Conservation (phyloP, 1,140 invertebrate species). For the Oncopeltus fasciatus region DNA sequence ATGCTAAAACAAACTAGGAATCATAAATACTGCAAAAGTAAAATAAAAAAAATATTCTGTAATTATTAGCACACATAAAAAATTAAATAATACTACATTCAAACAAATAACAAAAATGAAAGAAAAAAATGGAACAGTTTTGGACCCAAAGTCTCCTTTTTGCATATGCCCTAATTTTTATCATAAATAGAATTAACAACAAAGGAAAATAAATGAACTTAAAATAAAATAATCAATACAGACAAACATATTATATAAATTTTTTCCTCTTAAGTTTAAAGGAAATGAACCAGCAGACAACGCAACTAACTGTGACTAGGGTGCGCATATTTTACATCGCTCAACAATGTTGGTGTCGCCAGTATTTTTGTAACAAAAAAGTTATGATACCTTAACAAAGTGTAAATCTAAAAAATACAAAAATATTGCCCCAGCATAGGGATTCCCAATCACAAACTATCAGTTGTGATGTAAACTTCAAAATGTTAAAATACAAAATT, state of each 20-base stretch:
- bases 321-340: slow-evolving; percentile 20
- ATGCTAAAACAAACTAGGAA: slow-evolving; percentile 8
- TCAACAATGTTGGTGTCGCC: slow-evolving; percentile 25
- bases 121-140: slow-evolving; percentile 1
- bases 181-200: slow-evolving; percentile 23
- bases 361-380: slow-evolving; percentile 15
- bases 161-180: slow-evolving; percentile 6
- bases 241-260: slow-evolving; percentile 23
- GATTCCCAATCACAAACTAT: slow-evolving; percentile 6
- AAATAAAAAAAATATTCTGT: neutral
- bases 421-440: slow-evolving; percentile 12
- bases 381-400: slow-evolving; percentile 15
- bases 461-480: slow-evolving; percentile 4
- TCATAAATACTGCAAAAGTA: slow-evolving; percentile 1
- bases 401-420: slow-evolving; percentile 14
- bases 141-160: slow-evolving; percentile 1
- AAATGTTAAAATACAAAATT: slow-evolving; percentile 4
- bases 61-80: neutral
- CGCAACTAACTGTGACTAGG: slow-evolving; percentile 24
- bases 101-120: slow-evolving; percentile 9
- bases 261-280: slow-evolving; percentile 18
- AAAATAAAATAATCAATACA: slow-evolving; percentile 23
- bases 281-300: slow-evolving; percentile 22
- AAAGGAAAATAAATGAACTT: slow-evolving; percentile 22
- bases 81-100: slow-evolving; percentile 5